phyloP scores from a whole-genome alignment of 2,113 vertebrate species.

The Procavia capensis region DNA sequence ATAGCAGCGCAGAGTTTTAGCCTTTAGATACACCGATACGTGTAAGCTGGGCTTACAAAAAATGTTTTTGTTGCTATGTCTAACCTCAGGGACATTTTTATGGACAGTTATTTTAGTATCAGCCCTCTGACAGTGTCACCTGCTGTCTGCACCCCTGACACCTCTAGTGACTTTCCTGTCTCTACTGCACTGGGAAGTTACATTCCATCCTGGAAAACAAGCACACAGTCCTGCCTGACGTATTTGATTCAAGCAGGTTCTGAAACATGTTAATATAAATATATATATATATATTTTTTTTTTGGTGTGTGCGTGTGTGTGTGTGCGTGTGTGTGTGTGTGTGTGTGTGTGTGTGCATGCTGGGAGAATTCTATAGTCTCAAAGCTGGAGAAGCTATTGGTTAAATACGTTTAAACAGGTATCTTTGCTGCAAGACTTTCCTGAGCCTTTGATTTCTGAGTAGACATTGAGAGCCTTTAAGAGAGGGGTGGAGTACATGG shows the following conservation, averaged over 20 bases:
- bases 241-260: background rate
- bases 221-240: accelerated
- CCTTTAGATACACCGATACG: too few species aligned
- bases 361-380: background rate
- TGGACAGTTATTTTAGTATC: too few species aligned
- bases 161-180: background rate
- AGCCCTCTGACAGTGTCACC: too few species aligned
- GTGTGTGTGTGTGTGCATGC: too few species aligned
- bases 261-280: background rate
- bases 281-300: too few species aligned
- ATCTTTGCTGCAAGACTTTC: background rate
- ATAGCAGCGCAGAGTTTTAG: too few species aligned
- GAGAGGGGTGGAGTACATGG: background rate
- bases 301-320: background rate
- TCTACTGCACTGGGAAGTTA: background rate
- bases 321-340: background rate
- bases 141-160: too few species aligned
- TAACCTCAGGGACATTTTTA: too few species aligned
- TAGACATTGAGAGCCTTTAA: background rate
- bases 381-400: background rate
- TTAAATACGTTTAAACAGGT: background rate
- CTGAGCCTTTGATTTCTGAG: background rate
- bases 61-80: too few species aligned
- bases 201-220: background rate
- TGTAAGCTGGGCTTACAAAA: too few species aligned